Evolutionary conservation across 2,113 vertebrate species (phyloP).

Genomic region (Arvicanthis niloticus): DNA sequence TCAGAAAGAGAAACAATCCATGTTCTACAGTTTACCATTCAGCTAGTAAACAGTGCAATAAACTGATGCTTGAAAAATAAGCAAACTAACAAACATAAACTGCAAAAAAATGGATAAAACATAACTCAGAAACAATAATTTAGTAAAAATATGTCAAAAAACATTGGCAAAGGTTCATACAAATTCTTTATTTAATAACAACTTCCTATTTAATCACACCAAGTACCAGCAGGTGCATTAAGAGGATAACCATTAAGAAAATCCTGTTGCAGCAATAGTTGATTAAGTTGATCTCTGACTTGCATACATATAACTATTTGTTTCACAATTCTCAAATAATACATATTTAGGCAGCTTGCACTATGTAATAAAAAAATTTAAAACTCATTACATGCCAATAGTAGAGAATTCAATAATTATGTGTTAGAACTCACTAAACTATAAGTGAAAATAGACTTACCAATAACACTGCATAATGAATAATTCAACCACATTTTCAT

Average conservation of each 20-base stretch:
- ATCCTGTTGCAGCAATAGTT: constrained; percentile 90
- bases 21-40: constrained; percentile 85
- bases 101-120: constrained; percentile 86
- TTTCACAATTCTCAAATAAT: constrained; percentile 93
- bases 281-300: constrained; percentile 89
- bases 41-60: constrained; percentile 89
- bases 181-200: constrained; percentile 92
- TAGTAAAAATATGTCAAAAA: constrained; percentile 89
- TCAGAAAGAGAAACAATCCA: constrained; percentile 86
- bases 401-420: constrained; percentile 89
- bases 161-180: constrained; percentile 90
- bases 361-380: constrained; percentile 91
- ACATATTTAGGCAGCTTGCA: constrained; percentile 92
- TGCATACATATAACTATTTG: constrained; percentile 91
- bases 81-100: constrained; percentile 80
- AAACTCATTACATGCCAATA: constrained; percentile 94
- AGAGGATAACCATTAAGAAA: constrained; percentile 90
- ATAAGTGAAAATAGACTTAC: constrained; percentile 92
- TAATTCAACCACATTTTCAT: constrained; percentile 96
- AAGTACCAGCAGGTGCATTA: constrained; percentile 96
- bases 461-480: constrained; percentile 95
- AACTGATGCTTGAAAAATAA: constrained; percentile 87
- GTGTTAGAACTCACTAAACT: constrained; percentile 92
- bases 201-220: constrained; percentile 91
- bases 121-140: constrained; percentile 91